Evolutionary conservation across 2,797 vertebrate genomes (phyloP).

Genomic region (Danio jaintianensis): DNA sequence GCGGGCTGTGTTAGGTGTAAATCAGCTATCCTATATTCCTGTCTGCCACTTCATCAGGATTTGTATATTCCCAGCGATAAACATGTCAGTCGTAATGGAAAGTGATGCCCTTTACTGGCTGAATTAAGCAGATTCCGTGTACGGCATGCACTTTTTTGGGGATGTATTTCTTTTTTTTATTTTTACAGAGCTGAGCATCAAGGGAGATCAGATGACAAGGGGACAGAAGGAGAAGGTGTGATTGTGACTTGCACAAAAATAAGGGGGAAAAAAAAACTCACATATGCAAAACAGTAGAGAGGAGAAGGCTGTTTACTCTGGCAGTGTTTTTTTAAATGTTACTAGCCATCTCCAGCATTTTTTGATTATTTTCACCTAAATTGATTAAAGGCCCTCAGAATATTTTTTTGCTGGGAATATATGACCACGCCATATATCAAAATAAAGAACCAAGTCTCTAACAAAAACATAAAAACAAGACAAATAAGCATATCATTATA

Average conservation of each 20-base stretch:
- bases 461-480: too few relatives aligned
- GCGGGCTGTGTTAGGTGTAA: conserved; percentile 31
- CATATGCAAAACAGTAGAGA: neutral
- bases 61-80: conserved; percentile 56
- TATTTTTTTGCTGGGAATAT: too few relatives aligned
- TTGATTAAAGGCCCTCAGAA: too few relatives aligned
- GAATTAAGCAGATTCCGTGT: conserved; percentile 4
- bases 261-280: neutral
- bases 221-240: neutral
- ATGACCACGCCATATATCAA: too few relatives aligned
- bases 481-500: too few relatives aligned
- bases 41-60: conserved; percentile 54
- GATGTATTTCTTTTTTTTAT: conserved; percentile 54
- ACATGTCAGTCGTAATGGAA: conserved; percentile 59
- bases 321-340: too few relatives aligned
- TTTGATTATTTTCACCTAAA: too few relatives aligned
- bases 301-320: neutral
- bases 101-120: conserved; percentile 54
- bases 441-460: too few relatives aligned
- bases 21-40: conserved; percentile 41
- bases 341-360: too few relatives aligned
- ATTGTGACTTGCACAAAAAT: conserved; percentile 10
- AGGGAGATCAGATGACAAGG: conserved; percentile 47
- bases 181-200: conserved; percentile 28
- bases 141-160: neutral